These are phyloP conservation scores for Herminia tarsipennalis DNA, from an alignment of 2,888 invertebrate genomes.

Conservation along the genomic window DNA sequence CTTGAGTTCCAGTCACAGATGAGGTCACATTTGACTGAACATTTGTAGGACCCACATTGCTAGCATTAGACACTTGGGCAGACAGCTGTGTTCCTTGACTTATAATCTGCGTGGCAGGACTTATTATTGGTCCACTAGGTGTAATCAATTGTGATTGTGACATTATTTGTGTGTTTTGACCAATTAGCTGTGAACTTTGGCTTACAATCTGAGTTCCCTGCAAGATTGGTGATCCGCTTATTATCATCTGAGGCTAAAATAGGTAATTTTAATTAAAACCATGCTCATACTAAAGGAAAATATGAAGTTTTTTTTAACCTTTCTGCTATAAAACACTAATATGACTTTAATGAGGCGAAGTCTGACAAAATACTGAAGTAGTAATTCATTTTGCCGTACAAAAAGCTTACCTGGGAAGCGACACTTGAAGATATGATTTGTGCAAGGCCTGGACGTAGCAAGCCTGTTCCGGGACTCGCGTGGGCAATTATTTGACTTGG, in stretches of 20 bases:
- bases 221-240: constrained; percentile 73
- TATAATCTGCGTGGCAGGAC: constrained; percentile 78
- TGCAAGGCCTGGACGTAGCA: constrained; percentile 76
- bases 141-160: constrained; percentile 72
- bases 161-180: constrained; percentile 74
- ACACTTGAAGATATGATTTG: constrained; percentile 79
- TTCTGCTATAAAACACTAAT: too few species aligned
- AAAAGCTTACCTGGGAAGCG: constrained; percentile 68
- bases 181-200: constrained; percentile 73
- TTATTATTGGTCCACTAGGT: constrained; percentile 67
- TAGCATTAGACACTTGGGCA: constrained; percentile 65
- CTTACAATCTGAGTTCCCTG: constrained; percentile 78
- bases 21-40: constrained; percentile 62
- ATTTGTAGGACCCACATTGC: constrained; percentile 50
- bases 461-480: constrained; percentile 64
- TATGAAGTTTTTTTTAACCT: too few species aligned
- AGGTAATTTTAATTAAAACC: background rate
- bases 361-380: too few species aligned
- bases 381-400: too few species aligned
- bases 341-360: too few species aligned
- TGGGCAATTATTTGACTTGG: constrained; percentile 74
- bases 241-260: constrained; percentile 78
- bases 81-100: constrained; percentile 78
- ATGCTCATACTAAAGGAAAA: too few species aligned
- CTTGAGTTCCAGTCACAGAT: constrained; percentile 63